These are phyloP conservation scores for Mobula birostris DNA, from an alignment of 2,113 vertebrate species.

Conservation along the genomic window DNA sequence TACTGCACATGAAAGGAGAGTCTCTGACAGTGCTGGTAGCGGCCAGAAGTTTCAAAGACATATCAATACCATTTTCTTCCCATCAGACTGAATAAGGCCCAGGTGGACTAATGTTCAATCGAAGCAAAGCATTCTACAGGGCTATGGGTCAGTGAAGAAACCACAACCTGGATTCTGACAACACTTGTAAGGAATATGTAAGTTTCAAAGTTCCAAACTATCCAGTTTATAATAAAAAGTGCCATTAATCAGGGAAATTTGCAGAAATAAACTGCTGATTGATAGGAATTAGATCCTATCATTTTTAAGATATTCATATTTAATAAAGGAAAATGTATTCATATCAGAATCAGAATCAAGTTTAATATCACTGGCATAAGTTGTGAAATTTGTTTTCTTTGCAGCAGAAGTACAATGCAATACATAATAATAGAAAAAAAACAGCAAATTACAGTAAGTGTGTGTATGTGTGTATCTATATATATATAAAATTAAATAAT, in stretches of 20 bases:
- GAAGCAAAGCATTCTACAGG: neutral
- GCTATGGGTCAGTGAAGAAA: neutral
- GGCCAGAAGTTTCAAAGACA: neutral
- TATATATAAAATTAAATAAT: too few relatives aligned
- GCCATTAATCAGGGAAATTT: neutral
- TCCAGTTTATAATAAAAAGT: neutral
- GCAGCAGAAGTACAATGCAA: too few relatives aligned
- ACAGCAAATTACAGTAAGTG: too few relatives aligned
- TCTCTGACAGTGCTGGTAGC: neutral
- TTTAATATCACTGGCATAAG: too few relatives aligned
- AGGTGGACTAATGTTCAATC: neutral
- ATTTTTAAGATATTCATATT: neutral
- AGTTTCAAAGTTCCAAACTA: neutral
- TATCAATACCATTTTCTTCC: neutral
- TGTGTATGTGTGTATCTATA: too few relatives aligned
- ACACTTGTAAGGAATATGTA: neutral
- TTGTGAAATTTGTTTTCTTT: too few relatives aligned
- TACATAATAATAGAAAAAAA: too few relatives aligned
- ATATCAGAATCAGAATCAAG: too few relatives aligned
- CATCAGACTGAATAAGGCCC: neutral
- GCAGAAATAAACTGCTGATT: neutral
- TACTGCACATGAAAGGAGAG: neutral
- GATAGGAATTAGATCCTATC: neutral
- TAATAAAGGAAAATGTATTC: neutral
- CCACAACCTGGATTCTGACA: neutral